Evolutionary conservation across 2,113 vertebrate genomes (phyloP).

Genomic region (Colossoma macropomum): DNA sequence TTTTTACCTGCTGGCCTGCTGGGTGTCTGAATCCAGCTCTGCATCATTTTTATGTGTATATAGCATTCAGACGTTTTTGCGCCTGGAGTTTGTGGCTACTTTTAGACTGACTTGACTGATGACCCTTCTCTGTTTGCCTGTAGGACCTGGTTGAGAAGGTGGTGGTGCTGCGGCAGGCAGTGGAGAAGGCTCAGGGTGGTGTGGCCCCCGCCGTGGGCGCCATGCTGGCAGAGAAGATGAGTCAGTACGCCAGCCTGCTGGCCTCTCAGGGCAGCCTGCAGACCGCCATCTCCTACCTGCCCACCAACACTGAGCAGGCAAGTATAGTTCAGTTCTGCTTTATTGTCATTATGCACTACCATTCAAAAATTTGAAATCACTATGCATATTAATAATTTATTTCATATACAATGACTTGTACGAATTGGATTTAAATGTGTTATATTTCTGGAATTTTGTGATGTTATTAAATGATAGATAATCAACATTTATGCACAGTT

Average conservation of each 20-base stretch:
- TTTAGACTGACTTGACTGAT: not conserved
- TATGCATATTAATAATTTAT: too few species aligned
- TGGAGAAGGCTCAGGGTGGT: conserved; percentile 81
- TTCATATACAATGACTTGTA: too few species aligned
- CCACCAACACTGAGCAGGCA: conserved; percentile 87
- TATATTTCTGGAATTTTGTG: too few species aligned
- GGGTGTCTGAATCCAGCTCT: too few species aligned
- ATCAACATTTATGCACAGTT: too few species aligned
- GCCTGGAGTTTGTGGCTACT: not conserved
- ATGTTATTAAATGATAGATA: too few species aligned
- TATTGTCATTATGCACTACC: too few species aligned
- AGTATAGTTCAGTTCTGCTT: not conserved
- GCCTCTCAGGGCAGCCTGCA: conserved; percentile 93
- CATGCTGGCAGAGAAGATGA: conserved; percentile 91
- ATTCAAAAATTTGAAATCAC: too few species aligned
- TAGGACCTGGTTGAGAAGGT: conserved; percentile 97
- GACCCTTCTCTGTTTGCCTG: not conserved
- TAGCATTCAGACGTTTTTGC: too few species aligned
- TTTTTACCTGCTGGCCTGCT: too few species aligned
- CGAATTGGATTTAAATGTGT: too few species aligned
- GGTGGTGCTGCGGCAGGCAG: conserved; percentile 87
- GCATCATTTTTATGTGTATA: too few species aligned
- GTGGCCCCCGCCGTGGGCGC: conserved; percentile 78
- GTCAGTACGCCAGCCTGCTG: conserved; percentile 89
- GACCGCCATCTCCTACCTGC: conserved; percentile 91